Percentiles rank a stretch among this genome's conserved stretches.
phyloP scores from a whole-genome alignment of 2,797 vertebrate genomes.

The Selene dorsalis region DNA sequence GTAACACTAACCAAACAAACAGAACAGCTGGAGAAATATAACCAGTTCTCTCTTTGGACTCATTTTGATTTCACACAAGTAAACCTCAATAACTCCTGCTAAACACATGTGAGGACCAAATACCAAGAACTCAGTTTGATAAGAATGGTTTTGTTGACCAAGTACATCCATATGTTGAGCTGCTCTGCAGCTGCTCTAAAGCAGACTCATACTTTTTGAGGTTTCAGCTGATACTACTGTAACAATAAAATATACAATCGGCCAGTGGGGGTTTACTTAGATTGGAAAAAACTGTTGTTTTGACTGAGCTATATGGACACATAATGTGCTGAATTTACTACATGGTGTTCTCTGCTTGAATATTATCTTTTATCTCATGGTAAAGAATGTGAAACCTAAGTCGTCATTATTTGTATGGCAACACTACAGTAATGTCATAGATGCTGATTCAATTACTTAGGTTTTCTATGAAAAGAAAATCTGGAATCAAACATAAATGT shows the following conservation, averaged over 20 bases:
- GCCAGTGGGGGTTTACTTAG: slow-evolving; percentile 1
- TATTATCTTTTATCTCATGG: not conserved
- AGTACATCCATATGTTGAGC: slow-evolving; percentile 29
- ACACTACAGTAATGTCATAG: not conserved
- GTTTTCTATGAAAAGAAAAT: not conserved
- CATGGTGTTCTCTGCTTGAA: not conserved
- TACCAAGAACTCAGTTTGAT: not conserved
- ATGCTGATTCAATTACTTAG: too few relatives aligned
- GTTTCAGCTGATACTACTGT: slow-evolving; percentile 6
- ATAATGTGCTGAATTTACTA: slow-evolving; percentile 1
- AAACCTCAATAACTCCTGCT: not conserved
- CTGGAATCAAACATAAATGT: not conserved
- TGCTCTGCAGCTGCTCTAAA: slow-evolving; percentile 31
- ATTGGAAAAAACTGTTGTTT: not conserved
- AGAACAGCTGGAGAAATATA: not conserved
- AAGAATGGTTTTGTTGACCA: not conserved
- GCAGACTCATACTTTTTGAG: not conserved
- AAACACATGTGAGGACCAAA: not conserved
- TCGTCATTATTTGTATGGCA: not conserved
- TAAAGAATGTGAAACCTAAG: not conserved
- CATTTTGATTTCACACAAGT: not conserved
- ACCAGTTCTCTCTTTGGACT: not conserved
- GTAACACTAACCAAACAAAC: not conserved
- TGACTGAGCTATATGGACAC: not conserved
- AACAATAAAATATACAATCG: slow-evolving; percentile 1